Conservation (phyloP, 2,888 invertebrate species). For the Diarsia brunnea region DNA sequence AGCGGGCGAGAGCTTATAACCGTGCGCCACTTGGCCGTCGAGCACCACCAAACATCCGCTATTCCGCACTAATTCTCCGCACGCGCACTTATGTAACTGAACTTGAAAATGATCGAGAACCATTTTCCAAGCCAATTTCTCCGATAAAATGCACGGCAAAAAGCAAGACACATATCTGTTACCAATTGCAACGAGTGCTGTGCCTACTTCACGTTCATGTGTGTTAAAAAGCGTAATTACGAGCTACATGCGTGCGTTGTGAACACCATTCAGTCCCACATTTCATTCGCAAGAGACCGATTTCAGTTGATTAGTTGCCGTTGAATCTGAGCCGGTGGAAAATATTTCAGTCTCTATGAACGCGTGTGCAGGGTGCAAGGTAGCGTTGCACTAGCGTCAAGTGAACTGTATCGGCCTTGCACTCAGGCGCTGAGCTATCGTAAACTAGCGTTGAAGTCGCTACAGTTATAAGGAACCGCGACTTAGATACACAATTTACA, state of each 20-base stretch:
- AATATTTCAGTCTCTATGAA: conserved; percentile 75
- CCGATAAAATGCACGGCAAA: conserved; percentile 90
- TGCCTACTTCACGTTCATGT: conserved; percentile 71
- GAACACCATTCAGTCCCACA: conserved; percentile 79
- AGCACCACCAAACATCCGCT: conserved; percentile 90
- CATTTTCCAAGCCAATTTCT: conserved; percentile 91
- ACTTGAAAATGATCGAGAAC: conserved; percentile 91
- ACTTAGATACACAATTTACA: conserved; percentile 74
- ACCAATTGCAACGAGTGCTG: conserved; percentile 77
- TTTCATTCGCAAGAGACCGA: conserved; percentile 82
- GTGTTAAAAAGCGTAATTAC: conserved; percentile 81
- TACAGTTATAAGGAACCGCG: conserved; percentile 77
- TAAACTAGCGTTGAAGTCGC: conserved; percentile 64
- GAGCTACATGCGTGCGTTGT: conserved; percentile 78
- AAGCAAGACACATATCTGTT: conserved; percentile 86
- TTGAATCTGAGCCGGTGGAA: conserved; percentile 61
- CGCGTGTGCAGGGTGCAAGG: conserved; percentile 77
- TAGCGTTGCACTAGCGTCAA: conserved; percentile 64
- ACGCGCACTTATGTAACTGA: conserved; percentile 91
- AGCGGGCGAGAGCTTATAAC: conserved; percentile 89
- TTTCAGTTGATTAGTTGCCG: conserved; percentile 74
- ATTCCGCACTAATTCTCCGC: conserved; percentile 91
- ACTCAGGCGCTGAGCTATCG: conserved; percentile 71
- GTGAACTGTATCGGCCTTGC: conserved; percentile 68
- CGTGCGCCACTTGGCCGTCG: conserved; percentile 87